Base-by-base conservation (phyloP, 1,140 invertebrate genomes). In the Aphelinus certus region DNA sequence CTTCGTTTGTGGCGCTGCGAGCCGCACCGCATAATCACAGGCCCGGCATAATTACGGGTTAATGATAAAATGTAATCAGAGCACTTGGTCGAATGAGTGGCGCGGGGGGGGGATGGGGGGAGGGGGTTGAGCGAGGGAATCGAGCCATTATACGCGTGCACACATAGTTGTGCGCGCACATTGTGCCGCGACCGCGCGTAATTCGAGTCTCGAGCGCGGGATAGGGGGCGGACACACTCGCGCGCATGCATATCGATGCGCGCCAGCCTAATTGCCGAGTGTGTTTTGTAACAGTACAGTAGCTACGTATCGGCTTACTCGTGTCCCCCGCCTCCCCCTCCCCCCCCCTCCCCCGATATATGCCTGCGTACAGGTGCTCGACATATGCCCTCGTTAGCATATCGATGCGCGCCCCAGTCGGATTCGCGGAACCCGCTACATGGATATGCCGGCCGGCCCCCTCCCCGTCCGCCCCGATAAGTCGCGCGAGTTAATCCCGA, bases 251-350 rank as follows among this genome's bases (percentile, higher is more conserved):
- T 26, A 64, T 43, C 26, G n/a, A 64, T 55, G 80, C 81, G 79
- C 81, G 76, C 79, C 58, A 51, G 80, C 26, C 83, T 85, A 84
- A 84, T 85, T 84, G 84, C 81, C 76, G 65, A 76, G 79, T 74
- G 42, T 81, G 82, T 83, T 85, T 85, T 83, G 83, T 82, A 86
- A 85, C 78, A 78, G 80, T 84, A 82, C 77, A 79, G 74, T 80
- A 81, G 7, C 77, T 78, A 77, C 75, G 65, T 79, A 79, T 86
- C 79, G 75, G 78, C 73, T 84, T 85, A 85, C 79, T 68, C 74
- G 62, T 76, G 73, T 82, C 80, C 26, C 26, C 26, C 26, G 26
- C 26, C 26, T 0, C 0, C 26, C 26, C 26, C n/a, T n/a, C 26
- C 26, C 78, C 71, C 75, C 72, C 53, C 62, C 42, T 43, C 1